A percentile compares a stretch with the other conserved stretches of the same genome.
Conservation (phyloP, 2,888 invertebrate genomes). For the Platycnemis pennipes region DNA sequence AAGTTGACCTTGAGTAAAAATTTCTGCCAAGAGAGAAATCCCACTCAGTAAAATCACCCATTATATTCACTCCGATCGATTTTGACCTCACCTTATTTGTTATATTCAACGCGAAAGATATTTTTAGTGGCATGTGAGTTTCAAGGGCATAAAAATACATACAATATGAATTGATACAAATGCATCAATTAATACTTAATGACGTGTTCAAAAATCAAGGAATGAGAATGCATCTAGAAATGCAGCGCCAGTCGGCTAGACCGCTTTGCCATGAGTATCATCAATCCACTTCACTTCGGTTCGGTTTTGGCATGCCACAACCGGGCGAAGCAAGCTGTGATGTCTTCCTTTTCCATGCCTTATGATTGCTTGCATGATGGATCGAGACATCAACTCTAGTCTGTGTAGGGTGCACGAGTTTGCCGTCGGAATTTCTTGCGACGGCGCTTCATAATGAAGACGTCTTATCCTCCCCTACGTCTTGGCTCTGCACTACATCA, state of each 20-base stretch:
- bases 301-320: background rate
- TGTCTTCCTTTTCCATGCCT: background rate
- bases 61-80: too few species aligned
- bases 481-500: background rate
- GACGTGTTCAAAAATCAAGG: background rate
- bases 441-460: background rate
- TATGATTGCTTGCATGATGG: background rate
- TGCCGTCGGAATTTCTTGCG: background rate
- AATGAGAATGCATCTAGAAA: background rate
- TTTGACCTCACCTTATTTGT: too few species aligned
- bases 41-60: too few species aligned
- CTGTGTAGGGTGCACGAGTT: background rate
- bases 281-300: background rate
- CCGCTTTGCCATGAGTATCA: background rate
- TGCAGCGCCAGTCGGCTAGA: background rate
- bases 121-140: too few species aligned
- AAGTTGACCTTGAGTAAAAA: too few species aligned
- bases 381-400: background rate
- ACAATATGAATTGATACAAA: too few species aligned
- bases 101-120: too few species aligned
- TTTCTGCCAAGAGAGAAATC: too few species aligned
- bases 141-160: too few species aligned
- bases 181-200: too few species aligned
- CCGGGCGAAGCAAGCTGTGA: background rate
- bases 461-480: background rate